Conservation (phyloP, 2,797 vertebrate species). For the Danio albolineatus region DNA sequence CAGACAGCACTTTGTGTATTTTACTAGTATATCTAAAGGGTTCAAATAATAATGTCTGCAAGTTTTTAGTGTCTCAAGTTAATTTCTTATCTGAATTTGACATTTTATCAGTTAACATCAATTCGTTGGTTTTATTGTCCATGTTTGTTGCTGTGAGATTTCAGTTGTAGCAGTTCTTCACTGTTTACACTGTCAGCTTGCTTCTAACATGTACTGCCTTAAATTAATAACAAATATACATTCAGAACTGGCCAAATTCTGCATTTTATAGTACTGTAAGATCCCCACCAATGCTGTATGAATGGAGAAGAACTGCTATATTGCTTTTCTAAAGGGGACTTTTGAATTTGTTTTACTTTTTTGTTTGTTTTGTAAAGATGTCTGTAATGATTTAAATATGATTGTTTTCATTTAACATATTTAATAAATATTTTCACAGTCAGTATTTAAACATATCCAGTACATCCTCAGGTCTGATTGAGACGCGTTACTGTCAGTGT, state of each 20-base stretch:
- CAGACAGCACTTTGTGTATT: not conserved
- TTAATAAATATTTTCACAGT: slow-evolving; percentile 13
- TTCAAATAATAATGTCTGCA: not conserved
- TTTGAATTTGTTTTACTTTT: not conserved
- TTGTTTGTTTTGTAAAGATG: slow-evolving; percentile 6
- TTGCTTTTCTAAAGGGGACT: not conserved
- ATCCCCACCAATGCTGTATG: not conserved
- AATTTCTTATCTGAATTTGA: not conserved
- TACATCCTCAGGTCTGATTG: slow-evolving; percentile 6
- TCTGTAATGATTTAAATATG: slow-evolving; percentile 10
- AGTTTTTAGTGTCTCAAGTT: not conserved
- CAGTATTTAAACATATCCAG: slow-evolving; percentile 3
- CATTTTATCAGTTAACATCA: not conserved
- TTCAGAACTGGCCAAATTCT: not conserved
- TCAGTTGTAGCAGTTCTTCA: slow-evolving; percentile 34
- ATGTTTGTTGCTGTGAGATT: slow-evolving; percentile 15
- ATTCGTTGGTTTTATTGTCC: not conserved
- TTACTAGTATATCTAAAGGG: not conserved
- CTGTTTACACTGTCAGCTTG: slow-evolving; percentile 5
- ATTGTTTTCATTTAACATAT: not conserved
- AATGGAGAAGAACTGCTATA: slow-evolving; percentile 43
- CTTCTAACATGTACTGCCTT: not conserved
- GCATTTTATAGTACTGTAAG: not conserved
- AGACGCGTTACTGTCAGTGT: not conserved
- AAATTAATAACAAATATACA: not conserved